Base-by-base conservation (phyloP, 2,113 vertebrate genomes). In the Electrona antarctica region DNA sequence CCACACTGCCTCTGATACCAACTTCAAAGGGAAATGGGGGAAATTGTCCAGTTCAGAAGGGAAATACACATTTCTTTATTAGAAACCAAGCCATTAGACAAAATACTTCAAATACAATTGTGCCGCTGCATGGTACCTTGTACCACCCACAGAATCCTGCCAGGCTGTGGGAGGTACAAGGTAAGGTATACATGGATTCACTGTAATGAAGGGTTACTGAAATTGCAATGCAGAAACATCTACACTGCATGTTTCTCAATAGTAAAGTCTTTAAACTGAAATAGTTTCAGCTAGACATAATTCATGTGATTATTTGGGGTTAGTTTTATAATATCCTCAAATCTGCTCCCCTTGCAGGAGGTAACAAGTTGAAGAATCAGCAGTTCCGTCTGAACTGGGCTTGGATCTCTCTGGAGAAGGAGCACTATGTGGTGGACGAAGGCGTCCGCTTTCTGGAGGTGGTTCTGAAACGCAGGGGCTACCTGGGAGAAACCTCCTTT, bases 401-500 rank as follows among this genome's bases (percentile, higher is more conserved):
- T 9, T 99, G 97, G 97, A 97, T 99, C 77, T 98, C 96, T 4
- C 88, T 99, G 73, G 97, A 97, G 89, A 97, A 94, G 72, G 92
- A 96, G 5, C 93, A 94, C 86, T 96, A 97, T 41, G 89, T 95
- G 67, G 90, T 98, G 85, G 94, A 99, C 6, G 97, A 99, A 75
- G 95, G 97, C 64, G 86, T 91, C 79, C 98, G 94, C 86, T 95
- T 94, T 80, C 87, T 98, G 74, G 97, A 97, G 83, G 90, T 98
- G 67, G 74, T 93, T 74, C 93, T 99, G 67, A 96, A 92, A 76
- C 94, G 97, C 7, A 94, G 97, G 79, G 97, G 97, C 7, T 98
- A 96, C 79, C 90, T 98, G 62, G 97, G 96, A 71, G 97, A 99
- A 91, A 99, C 97, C 0, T 97, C 96, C 6, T 99, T 99, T 77